Conservation (phyloP, 1,140 invertebrate species). For the Physella acuta region DNA sequence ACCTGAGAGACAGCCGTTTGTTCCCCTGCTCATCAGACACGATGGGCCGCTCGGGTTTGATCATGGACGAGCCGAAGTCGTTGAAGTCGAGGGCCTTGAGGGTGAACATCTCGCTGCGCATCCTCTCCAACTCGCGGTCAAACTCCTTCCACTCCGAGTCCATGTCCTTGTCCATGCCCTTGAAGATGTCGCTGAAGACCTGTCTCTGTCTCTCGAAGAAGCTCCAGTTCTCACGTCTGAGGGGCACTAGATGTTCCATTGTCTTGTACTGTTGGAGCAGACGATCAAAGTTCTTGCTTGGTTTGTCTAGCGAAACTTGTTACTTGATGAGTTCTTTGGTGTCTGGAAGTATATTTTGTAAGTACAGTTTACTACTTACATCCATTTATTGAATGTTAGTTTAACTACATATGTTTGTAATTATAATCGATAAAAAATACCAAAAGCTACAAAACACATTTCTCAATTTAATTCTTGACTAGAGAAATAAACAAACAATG, state of each 20-base stretch:
- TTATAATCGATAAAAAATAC: too few relatives aligned
- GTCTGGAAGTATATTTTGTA: too few relatives aligned
- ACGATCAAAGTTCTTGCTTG: too few relatives aligned
- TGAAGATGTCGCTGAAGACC: constrained; percentile 37
- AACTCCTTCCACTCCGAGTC: constrained; percentile 44
- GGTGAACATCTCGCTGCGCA: constrained; percentile 44
- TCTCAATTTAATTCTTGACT: too few relatives aligned
- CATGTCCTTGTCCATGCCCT: constrained; percentile 37
- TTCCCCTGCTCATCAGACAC: constrained; percentile 45
- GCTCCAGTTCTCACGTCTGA: constrained; percentile 41
- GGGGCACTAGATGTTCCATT: constrained; percentile 39
- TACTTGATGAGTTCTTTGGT: too few relatives aligned
- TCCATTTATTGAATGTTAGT: too few relatives aligned
- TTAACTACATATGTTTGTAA: too few relatives aligned
- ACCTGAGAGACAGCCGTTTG: constrained; percentile 47
- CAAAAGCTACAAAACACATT: too few relatives aligned
- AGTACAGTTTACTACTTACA: too few relatives aligned
- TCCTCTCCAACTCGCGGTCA: constrained; percentile 45
- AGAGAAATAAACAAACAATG: too few relatives aligned
- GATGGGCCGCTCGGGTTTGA: constrained; percentile 48
- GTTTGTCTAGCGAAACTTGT: too few relatives aligned
- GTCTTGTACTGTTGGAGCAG: too few relatives aligned
- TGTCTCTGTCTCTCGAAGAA: constrained; percentile 52
- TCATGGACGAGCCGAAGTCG: constrained; percentile 23
- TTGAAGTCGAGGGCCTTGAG: constrained; percentile 32